Percentiles rank a stretch among this genome's conserved stretches.
Conservation (phyloP, 2,888 invertebrate species). For the Abscondita cerata region DNA sequence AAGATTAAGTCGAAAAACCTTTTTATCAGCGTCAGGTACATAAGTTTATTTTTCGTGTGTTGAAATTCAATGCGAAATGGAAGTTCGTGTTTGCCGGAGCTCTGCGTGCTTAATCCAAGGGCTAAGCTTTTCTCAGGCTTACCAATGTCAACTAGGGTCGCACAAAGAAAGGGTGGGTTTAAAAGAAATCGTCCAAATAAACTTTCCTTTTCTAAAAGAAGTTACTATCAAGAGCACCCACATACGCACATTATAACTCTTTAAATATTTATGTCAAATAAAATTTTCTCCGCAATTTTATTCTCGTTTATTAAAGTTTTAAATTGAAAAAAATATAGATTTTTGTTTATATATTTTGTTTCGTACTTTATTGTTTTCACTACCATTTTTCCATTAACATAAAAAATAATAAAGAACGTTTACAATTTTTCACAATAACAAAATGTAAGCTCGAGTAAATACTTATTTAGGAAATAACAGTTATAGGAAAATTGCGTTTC, state of each 20-base stretch:
- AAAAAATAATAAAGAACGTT: too few relatives aligned
- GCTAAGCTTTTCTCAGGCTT: slow-evolving; percentile 30
- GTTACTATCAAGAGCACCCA: slow-evolving; percentile 17
- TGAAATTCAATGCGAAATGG: slow-evolving; percentile 16
- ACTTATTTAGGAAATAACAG: not conserved
- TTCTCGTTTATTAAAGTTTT: not conserved
- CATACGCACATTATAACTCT: slow-evolving; percentile 2
- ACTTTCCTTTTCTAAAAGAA: slow-evolving; percentile 13
- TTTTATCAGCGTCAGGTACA: slow-evolving; percentile 4
- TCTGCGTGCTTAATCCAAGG: slow-evolving; percentile 30
- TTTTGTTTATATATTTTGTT: too few relatives aligned
- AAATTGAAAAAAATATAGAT: not conserved
- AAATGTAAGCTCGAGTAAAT: too few relatives aligned
- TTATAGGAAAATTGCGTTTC: not conserved
- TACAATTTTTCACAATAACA: too few relatives aligned
- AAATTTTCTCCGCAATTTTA: too few relatives aligned
- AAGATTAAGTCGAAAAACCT: not conserved
- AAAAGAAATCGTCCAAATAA: slow-evolving; percentile 31
- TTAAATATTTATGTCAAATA: not conserved
- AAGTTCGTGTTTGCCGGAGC: slow-evolving; percentile 27
- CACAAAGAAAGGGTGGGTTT: slow-evolving; percentile 29
- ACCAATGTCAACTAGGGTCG: slow-evolving; percentile 27
- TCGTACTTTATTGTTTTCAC: too few relatives aligned
- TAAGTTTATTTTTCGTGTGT: slow-evolving; percentile 16
- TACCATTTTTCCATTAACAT: too few relatives aligned